phyloP scores from a whole-genome alignment of 2,113 vertebrate species.

The Vicugna pacos region DNA sequence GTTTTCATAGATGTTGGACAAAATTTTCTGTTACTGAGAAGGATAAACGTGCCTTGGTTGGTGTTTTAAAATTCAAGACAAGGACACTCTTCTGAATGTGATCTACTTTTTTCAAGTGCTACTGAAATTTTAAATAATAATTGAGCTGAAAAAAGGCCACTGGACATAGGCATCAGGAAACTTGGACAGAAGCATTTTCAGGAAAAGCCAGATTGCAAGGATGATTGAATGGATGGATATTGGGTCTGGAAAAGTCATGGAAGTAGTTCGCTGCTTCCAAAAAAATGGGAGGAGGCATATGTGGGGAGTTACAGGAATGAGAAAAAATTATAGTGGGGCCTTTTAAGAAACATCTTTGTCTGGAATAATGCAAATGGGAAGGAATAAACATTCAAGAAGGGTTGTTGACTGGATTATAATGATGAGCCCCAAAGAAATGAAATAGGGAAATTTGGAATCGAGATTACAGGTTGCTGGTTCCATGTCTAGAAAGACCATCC shows the following conservation, averaged over 20 bases:
- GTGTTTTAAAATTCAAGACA: not conserved
- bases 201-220: not conserved
- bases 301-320: not conserved
- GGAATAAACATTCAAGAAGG: not conserved
- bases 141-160: not conserved
- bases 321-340: not conserved
- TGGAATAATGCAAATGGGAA: not conserved
- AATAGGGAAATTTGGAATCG: not conserved
- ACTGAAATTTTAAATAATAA: not conserved
- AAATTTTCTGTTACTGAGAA: not conserved
- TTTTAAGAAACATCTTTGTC: not conserved
- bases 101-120: not conserved
- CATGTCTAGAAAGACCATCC: not conserved
- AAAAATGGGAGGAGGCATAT: not conserved
- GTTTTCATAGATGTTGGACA: not conserved
- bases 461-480: fast-evolving
- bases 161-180: not conserved
- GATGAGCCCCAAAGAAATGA: not conserved
- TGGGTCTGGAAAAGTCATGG: not conserved
- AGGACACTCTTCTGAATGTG: not conserved
- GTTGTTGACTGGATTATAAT: not conserved
- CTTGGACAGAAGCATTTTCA: not conserved
- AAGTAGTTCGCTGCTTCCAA: not conserved
- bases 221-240: not conserved
- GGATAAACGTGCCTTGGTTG: not conserved